Evolutionary conservation across 2,797 vertebrate genomes (phyloP).

Genomic region (Enteromius anoplus): DNA sequence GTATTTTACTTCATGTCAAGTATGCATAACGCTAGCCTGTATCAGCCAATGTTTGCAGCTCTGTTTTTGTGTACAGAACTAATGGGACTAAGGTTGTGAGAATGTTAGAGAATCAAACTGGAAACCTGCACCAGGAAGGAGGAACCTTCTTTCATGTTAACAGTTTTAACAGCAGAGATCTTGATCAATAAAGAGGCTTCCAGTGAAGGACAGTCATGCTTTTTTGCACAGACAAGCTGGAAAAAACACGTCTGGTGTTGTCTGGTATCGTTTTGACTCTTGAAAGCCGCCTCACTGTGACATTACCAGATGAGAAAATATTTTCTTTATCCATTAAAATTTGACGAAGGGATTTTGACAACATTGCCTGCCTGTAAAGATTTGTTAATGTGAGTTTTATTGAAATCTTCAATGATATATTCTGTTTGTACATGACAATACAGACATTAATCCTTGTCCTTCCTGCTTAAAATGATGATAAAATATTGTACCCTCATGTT

Average conservation of each 20-base stretch:
- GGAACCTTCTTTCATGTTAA: conserved; percentile 9
- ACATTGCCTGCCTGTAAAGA: background rate
- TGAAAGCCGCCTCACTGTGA: background rate
- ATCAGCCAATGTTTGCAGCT: background rate
- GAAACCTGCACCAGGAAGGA: conserved; percentile 12
- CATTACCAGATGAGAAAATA: background rate
- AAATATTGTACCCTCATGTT: background rate
- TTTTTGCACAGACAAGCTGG: conserved; percentile 17
- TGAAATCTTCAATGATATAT: background rate
- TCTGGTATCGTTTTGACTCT: conserved; percentile 19
- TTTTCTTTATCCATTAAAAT: background rate
- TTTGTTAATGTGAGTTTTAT: background rate
- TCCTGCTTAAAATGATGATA: background rate
- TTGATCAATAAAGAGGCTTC: conserved; percentile 25
- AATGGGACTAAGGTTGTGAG: conserved; percentile 3
- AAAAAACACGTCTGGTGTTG: conserved; percentile 38
- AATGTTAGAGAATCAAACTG: conserved; percentile 27
- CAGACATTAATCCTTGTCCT: background rate
- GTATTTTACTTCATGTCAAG: background rate
- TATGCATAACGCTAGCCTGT: background rate
- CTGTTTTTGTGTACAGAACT: background rate
- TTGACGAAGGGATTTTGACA: background rate
- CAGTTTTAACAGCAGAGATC: conserved; percentile 24
- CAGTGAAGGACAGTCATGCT: conserved; percentile 18
- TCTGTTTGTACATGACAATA: background rate